Base-by-base conservation (phyloP, 2,797 vertebrate species). In the Amazona finschi region DNA sequence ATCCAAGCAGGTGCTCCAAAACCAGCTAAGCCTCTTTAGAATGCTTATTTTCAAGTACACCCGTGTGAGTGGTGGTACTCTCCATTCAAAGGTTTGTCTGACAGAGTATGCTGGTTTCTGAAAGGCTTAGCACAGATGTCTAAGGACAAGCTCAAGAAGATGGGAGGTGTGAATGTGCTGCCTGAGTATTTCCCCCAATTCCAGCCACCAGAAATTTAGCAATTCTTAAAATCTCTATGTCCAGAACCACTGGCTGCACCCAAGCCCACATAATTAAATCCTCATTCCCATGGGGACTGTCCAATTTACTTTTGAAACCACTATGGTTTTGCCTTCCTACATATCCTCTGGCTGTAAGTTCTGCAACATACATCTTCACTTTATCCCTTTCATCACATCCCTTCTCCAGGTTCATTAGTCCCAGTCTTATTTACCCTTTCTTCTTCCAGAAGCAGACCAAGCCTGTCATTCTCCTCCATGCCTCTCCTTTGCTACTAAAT, bases 281-380 rank as follows among this genome's bases (percentile, higher is more conserved):
- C 6, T n/a, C 58, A 39, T 44, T 17, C 43, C 33, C 31, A 28
- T 15, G 0, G 4, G 24, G 15, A 72, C 21, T 58, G 41, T 67
- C 30, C 55, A 43, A n/a, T 38, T 81, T 71, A 77, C 74, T 86
- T 88, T 7, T 52, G 61, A 88, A 90, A 84, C n/a, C 31, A 47
- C 52, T 57, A 41, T 0, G 7, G 8, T 18, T 83, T 70, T 83
- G 12, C 67, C n/a, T 70, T 62, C n/a, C 3, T 7, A 69, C 82
- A 11, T 5, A 53, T 28, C 44, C 36, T 43, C 50, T 41, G 60
- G 57, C 47, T 71, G 24, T 14, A 50, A 86, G 20, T 46, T 69
- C 58, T 44, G 43, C 47, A 87, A 74, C 6, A 6, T 15, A 5
- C 7, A 16, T 15, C 33, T 38, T 74, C 33, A 22, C 16, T 92